Base-by-base conservation (phyloP, 1,140 invertebrate genomes). In the Drosophila ogumai region DNA sequence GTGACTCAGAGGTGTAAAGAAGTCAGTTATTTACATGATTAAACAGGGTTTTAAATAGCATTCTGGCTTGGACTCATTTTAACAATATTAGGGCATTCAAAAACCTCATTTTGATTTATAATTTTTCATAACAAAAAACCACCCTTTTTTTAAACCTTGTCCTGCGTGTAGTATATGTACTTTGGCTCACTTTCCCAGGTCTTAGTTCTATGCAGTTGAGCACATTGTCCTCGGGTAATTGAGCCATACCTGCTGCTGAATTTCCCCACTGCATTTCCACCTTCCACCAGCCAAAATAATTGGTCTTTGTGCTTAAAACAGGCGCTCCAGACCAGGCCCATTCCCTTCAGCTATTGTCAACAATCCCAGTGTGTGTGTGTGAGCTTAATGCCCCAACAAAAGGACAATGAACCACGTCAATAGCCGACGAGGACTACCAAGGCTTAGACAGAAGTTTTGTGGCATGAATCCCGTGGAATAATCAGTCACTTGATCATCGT, bases 251-350 rank as follows among this genome's bases (percentile, higher is more conserved):
- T 68, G 60, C 65, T 68, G 60, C 31, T 67, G 60, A 65, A 67
- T 67, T 65, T 67, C 65, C 65, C 60, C 65, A 67, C 65, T 68
- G 60, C 66, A 68, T 68, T 68, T 66, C 38, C 63, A 69, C 66
- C 66, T 69, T 19, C 50, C 50, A 36, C 0, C 32, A 36, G 61
- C 44, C 46, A 65, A 54, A 68, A 68, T 68, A 66, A 68, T 65
- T 65, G 60, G 44, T 38, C 66, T 66, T 68, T 68, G 66, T 68
- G 46, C 34, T 66, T 43, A 25, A 38, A 59, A 32, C 15, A 59
- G 28, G 19, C 15, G 19, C 50, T 43, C 28, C 28, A 58, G 19
- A 13, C 7, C 25, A 17, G n/a, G 54, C 58, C 19, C 25, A 13
- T 41, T 2, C 19, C 13, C 28, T 7, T 10, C 1, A 40, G 44